phyloP scores from a whole-genome alignment of 2,888 invertebrate species.

The Cephus pulcher region DNA sequence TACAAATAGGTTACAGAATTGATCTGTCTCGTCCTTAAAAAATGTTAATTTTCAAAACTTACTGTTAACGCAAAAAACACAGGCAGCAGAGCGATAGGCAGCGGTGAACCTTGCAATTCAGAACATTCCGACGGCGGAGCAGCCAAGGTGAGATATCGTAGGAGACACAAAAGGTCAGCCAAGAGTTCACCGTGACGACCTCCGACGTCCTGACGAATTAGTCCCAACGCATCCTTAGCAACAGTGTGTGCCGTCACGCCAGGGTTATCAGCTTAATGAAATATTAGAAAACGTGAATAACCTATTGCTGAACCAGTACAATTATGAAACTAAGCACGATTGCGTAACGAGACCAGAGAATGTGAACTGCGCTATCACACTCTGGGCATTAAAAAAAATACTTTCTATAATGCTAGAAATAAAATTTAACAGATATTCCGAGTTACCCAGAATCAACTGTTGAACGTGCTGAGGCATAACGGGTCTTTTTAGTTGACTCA shows the following conservation, averaged over 20 bases:
- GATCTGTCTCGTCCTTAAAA: not conserved
- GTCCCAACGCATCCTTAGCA: conserved; percentile 67
- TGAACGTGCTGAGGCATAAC: conserved; percentile 67
- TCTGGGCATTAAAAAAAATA: no score
- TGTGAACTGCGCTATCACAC: no score
- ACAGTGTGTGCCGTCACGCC: conserved; percentile 65
- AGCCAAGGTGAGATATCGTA: conserved; percentile 64
- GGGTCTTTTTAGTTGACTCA: conserved; percentile 63
- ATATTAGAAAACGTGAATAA: no score
- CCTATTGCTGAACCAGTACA: no score
- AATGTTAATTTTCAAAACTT: conserved; percentile 16
- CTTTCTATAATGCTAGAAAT: not conserved
- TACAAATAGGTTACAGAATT: conserved; percentile 19
- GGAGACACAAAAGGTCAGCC: conserved; percentile 62
- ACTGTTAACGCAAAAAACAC: conserved; percentile 68
- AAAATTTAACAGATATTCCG: not conserved
- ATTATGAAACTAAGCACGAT: no score
- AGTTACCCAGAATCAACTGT: conserved; percentile 65
- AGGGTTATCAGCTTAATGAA: conserved; percentile 59
- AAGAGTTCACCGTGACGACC: conserved; percentile 64
- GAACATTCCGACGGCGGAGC: conserved; percentile 67
- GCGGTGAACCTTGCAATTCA: conserved; percentile 66
- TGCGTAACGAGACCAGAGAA: no score
- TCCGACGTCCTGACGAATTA: conserved; percentile 66
- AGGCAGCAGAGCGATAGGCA: conserved; percentile 67